Evolutionary conservation across 1,140 invertebrate species (phyloP).

Genomic region (Euglossa dilemma): DNA sequence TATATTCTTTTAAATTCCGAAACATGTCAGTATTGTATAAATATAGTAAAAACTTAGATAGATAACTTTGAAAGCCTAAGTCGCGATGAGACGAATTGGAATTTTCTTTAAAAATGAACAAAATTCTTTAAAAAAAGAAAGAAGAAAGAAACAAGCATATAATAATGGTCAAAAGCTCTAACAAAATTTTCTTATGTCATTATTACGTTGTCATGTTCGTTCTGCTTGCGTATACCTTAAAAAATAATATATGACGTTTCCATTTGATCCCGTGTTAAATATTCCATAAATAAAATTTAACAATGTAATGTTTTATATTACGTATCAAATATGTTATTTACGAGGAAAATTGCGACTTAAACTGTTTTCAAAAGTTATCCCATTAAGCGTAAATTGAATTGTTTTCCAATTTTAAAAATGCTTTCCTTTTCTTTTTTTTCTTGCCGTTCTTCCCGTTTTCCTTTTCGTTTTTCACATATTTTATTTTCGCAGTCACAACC

Average conservation of each 20-base stretch:
- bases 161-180: not conserved
- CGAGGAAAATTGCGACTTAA: conserved; percentile 14
- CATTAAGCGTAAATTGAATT: conserved; percentile 11
- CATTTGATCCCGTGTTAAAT: conserved; percentile 24
- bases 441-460: not conserved
- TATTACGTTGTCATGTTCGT: not conserved
- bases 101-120: not conserved
- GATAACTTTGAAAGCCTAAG: conserved; percentile 36
- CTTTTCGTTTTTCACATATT: not conserved
- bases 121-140: not conserved
- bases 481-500: conserved; percentile 7
- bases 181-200: not conserved
- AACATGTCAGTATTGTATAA: not conserved
- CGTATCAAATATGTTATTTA: not conserved
- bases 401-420: not conserved
- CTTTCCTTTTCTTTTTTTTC: not conserved
- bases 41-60: not conserved
- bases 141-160: not conserved
- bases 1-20: not conserved
- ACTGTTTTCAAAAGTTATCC: conserved; percentile 38
- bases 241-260: not conserved
- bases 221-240: not conserved
- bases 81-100: conserved; percentile 1
- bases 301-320: not conserved
- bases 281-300: conserved; percentile 8